Base-by-base conservation (phyloP, 2,113 vertebrate genomes). In the Clarias gariepinus region DNA sequence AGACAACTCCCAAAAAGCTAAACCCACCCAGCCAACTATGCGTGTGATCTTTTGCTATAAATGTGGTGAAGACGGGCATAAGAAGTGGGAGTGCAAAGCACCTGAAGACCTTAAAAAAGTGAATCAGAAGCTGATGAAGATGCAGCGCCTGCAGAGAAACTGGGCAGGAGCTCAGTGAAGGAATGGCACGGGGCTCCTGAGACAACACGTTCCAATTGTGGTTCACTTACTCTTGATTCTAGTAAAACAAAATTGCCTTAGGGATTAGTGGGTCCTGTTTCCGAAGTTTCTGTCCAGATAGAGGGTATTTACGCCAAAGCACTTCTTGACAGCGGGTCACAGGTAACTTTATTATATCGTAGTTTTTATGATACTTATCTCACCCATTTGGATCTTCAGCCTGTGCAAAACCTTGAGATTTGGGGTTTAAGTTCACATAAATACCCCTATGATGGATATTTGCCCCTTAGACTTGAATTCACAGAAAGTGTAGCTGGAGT, bases 251-350 rank as follows among this genome's bases (percentile, higher is more conserved):
- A 41, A 21, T 10, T 12, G n/a, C 11, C 63, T 28, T 11, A 11
- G 4, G 64, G 64, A 4, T 30, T 68, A 30, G 52, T 77, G 10
- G 55, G 73, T 11, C 64, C 41, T n/a, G n/a, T 21, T 2, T 53
- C 73, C 12, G 84, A 57, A 1, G 84, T 85, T 21, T 60, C 84
- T 33, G 84, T 85, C 16, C 85, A 86, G 28, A 80, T 86, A 36
- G 63, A 86, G 47, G 85, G 64, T 0, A 81, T 81, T 60, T 81
- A 60, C 12, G 3, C 64, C 3, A 68, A 4, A 71, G 78, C 85
- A 16, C 52, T 69, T 10, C n/a, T 83, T n/a, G 63, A 83, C 13
- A 71, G 64, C 23, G 82, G 82, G 69, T 86, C 85, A 30, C 66
- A n/a, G n/a, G n/a, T n/a, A n/a, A n/a, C n/a, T n/a, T n/a, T n/a